Evolutionary conservation across 2,113 vertebrate genomes (phyloP).

Genomic region (Stigmatopora nigra): DNA sequence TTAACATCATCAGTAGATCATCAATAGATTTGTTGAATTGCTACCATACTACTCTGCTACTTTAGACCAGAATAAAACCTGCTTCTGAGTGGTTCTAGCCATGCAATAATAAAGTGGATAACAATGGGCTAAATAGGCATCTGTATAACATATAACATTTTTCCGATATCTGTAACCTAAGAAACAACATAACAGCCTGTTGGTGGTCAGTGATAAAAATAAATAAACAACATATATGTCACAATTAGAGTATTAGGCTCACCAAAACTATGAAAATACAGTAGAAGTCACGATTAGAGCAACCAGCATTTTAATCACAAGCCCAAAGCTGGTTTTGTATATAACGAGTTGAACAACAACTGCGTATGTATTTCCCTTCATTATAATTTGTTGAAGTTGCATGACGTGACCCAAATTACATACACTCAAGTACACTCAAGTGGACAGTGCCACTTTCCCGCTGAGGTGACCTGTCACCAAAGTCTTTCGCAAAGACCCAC

Average conservation of each 20-base stretch:
- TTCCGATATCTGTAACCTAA: too few relatives aligned
- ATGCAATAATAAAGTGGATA: too few relatives aligned
- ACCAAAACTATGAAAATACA: too few relatives aligned
- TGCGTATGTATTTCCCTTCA: constrained; percentile 28
- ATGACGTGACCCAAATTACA: constrained; percentile 28
- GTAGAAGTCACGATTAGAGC: background rate
- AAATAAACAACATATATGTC: too few relatives aligned
- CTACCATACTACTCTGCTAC: background rate
- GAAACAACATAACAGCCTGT: too few relatives aligned
- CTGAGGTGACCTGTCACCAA: constrained; percentile 72
- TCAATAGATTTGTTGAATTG: background rate
- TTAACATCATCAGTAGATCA: constrained; percentile 1
- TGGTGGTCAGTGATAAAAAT: too few relatives aligned
- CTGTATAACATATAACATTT: too few relatives aligned
- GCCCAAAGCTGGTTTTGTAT: too few relatives aligned
- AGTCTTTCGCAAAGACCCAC: constrained; percentile 50
- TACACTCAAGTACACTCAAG: constrained; percentile 5
- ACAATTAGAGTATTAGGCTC: too few relatives aligned
- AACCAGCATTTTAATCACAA: background rate
- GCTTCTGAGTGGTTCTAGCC: background rate
- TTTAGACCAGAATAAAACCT: background rate
- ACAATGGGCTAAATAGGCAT: too few relatives aligned
- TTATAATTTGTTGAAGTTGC: constrained; percentile 31
- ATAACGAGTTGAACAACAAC: constrained; percentile 12
- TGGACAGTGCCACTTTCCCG: constrained; percentile 38